Percentiles rank a stretch among this genome's conserved stretches.
Conservation (phyloP, 2,888 invertebrate genomes). For the Boloria euphrosyne region DNA sequence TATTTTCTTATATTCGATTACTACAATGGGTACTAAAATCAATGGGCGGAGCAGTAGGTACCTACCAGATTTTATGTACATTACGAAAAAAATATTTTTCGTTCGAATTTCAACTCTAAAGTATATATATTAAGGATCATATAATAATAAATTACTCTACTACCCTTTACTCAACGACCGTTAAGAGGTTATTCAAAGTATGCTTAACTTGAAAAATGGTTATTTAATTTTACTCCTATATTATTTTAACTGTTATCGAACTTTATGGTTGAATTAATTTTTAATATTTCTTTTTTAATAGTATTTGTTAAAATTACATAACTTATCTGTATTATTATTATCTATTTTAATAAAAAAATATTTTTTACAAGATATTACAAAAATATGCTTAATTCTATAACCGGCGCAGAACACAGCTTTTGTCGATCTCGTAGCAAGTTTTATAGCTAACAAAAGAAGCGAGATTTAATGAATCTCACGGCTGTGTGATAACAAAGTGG, state of each 20-base stretch:
- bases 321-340: too few relatives aligned
- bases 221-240: conserved; percentile 7
- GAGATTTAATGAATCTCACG: too few relatives aligned
- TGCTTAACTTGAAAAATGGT: conserved; percentile 19
- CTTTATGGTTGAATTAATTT: background rate
- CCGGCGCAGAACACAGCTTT: too few relatives aligned
- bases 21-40: conserved; percentile 39
- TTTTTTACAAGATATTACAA: too few relatives aligned
- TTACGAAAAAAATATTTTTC: conserved; percentile 2
- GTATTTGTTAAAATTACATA: too few relatives aligned
- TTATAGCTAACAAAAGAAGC: too few relatives aligned
- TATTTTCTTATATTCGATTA: conserved; percentile 26
- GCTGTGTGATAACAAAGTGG: too few relatives aligned
- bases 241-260: background rate
- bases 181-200: conserved; percentile 22
- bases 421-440: too few relatives aligned
- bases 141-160: too few relatives aligned
- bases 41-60: conserved; percentile 28
- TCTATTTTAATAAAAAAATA: too few relatives aligned
- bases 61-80: conserved; percentile 29
- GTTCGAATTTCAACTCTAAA: conserved; percentile 9
- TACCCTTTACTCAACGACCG: conserved; percentile 20
- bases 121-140: background rate
- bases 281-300: too few relatives aligned
- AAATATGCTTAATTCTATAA: too few relatives aligned